Evolutionary conservation across 2,888 invertebrate species (phyloP), one percentile per base, ranked within the genome.

Genomic region (Tenthredo distinguenda): DNA sequence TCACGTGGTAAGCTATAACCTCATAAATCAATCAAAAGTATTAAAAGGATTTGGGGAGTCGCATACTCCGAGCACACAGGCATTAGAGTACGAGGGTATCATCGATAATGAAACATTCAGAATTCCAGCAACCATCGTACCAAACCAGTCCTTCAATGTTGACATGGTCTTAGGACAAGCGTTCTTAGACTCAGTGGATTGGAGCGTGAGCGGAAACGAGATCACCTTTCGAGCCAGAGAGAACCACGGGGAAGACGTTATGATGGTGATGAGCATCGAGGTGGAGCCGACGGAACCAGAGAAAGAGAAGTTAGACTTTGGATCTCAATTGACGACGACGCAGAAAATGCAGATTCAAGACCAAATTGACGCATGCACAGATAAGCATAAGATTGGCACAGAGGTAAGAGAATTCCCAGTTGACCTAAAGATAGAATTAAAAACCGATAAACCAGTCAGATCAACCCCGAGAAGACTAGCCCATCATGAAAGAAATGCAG

Each of bases 401-500:
- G 72, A 82, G 40, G 55, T 72, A 34, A 26, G 74, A 58, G 55
- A 68, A 12, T 21, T 83, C 15, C 26, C 55, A 15, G 77, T 85
- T 15, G 37, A 72, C 12, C 47, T 85, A 50, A 85, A 43, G 55
- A 86, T 85, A n/a, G 43, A 83, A 26, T 31, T 86, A 12, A 65
- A 65, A 21, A 85, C 68, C 50, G 86, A 85, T 34, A 82, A 18
- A 26, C 85, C 86, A n/a, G 74, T 86, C 5, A 26, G 68, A 87
- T 26, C 79, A 76, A 31, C 47, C 15, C 77, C 77, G 5, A 34
- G 77, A 10, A 77, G 77, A 18, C 18, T 77, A 21, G 47, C 77
- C 6, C 50, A 47, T n/a, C 26, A 50, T 6, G 77, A 77, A 37
- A 43, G 77, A 12, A 15, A 79, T n/a, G 79, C 31, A 12, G 62